Evolutionary conservation across 2,113 vertebrate species (phyloP), one percentile per base, ranked within the genome.

Genomic region (Tachuris rubrigastra): DNA sequence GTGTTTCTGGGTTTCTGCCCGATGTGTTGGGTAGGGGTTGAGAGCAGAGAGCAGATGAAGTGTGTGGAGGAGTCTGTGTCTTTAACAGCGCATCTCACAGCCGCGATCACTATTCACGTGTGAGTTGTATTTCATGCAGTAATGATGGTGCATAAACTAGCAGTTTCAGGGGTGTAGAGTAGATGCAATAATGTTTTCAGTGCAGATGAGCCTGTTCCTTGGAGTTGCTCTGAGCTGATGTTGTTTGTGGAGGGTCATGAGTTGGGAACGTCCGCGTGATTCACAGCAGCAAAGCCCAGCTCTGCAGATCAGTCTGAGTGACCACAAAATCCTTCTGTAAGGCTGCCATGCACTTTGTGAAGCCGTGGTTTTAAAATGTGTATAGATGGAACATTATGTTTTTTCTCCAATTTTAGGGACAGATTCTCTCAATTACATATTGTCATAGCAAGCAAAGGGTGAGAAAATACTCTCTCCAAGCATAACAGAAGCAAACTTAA

Each of bases 41-140:
- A 46, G 33, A 46, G 73, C 68, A 71, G 80, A 6, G 8, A 41
- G 73, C 63, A n/a, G 68, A 52, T 2, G 5, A 52, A 68, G 22
- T 16, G 21, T 1, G 41, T 33, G 50, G 76, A 76, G 59, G 39
- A 59, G 41, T 8, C 89, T 80, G 89, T 3, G 19, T 49, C 84
- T 86, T 77, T 89, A 74, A 46, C 76, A 39, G 89, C 0, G 0
- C 25, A 5, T 60, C 58, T 65, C 84, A 2, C 78, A 28, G 80
- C 16, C 58, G 0, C 0, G 0, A 14, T 39, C 0, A 0, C 66
- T 27, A 1, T 8, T 46, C 63, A 30, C 5, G 12, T 77, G 80
- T 72, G 69, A 71, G 63, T 42, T 0, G 4, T 10, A 23, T 11
- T 87, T 93, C 72, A 30, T 28, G 72, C 89, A 77, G 86, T 6